Percentiles rank a stretch among this genome's conserved stretches.
Conservation (phyloP, 2,888 invertebrate species). For the Podabrus alpinus region DNA sequence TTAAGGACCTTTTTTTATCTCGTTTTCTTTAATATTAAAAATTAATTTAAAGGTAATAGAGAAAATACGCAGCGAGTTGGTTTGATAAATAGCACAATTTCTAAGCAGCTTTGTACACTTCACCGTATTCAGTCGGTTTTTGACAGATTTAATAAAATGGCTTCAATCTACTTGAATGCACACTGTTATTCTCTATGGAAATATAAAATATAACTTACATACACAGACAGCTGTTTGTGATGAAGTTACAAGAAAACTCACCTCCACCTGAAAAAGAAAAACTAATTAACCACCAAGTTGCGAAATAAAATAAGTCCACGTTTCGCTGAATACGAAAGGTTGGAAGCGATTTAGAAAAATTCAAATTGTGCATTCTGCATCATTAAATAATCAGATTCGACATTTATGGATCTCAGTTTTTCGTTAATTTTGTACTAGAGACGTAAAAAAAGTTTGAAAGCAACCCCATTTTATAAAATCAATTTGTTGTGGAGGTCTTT, state of each 20-base stretch:
- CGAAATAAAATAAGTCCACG: neutral
- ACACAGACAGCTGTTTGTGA: constrained; percentile 4
- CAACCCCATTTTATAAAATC: neutral
- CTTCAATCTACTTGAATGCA: constrained; percentile 18
- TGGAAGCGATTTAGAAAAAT: neutral
- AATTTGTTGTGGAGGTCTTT: neutral
- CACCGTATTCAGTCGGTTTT: constrained; percentile 37
- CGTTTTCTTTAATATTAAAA: neutral
- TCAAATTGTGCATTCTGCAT: neutral
- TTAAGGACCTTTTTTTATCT: neutral
- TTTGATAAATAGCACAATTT: constrained; percentile 31
- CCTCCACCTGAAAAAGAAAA: constrained; percentile 20
- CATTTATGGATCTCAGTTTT: neutral
- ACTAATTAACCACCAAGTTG: neutral
- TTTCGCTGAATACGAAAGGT: neutral
- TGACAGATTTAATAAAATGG: constrained; percentile 39
- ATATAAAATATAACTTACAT: constrained; percentile 7
- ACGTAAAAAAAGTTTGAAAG: neutral
- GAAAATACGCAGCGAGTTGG: neutral
- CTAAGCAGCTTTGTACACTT: constrained; percentile 22
- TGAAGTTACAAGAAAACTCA: constrained; percentile 11
- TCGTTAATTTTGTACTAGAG: neutral
- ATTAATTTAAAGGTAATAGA: constrained; percentile 2
- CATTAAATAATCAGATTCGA: neutral
- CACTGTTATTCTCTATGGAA: neutral